phyloP scores from a whole-genome alignment of 2,113 vertebrate species.

The Labeo catla region DNA sequence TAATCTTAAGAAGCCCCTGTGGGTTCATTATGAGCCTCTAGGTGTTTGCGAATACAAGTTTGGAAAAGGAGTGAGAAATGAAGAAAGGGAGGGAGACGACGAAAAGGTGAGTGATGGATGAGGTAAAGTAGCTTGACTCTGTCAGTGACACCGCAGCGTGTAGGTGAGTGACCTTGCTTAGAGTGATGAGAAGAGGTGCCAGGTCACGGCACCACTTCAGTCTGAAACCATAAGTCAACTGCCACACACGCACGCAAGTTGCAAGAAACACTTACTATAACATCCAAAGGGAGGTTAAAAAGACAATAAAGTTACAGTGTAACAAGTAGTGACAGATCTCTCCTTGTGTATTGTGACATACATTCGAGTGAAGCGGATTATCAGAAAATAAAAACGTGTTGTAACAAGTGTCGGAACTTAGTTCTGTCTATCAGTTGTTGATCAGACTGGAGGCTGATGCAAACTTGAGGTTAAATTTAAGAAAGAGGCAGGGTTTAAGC shows the following conservation, averaged over 20 bases:
- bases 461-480: not conserved
- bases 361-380: not conserved
- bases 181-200: constrained; percentile 11
- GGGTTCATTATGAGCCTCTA: not conserved
- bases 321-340: not conserved
- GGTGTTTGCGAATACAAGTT: not conserved
- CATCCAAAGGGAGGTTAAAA: not conserved
- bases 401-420: not conserved
- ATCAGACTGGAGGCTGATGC: not conserved
- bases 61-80: not conserved
- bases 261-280: not conserved
- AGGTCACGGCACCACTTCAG: not conserved
- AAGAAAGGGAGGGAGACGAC: not conserved
- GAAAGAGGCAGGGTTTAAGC: not conserved
- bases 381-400: not conserved
- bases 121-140: constrained; percentile 4
- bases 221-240: not conserved
- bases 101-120: not conserved
- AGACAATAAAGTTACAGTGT: not conserved
- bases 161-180: constrained; percentile 40
- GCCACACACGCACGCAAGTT: not conserved
- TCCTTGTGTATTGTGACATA: not conserved
- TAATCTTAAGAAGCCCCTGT: not conserved
- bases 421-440: not conserved
- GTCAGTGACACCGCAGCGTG: not conserved